Evolutionary conservation across 2,888 invertebrate species (phyloP).

Genomic region (Ochropleura leucogaster): DNA sequence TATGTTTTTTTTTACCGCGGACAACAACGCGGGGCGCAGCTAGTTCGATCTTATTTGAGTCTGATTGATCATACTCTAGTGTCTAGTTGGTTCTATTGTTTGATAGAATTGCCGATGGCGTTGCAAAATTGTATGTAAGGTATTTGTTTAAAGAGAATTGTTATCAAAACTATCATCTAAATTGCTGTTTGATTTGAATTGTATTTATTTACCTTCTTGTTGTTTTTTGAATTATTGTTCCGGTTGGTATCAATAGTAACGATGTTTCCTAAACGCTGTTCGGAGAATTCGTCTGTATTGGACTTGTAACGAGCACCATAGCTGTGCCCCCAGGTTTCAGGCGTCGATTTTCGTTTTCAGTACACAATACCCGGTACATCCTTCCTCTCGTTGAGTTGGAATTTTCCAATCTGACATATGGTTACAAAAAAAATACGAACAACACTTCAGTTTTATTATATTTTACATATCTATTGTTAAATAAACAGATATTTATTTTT

Average conservation of each 20-base stretch:
- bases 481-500: too few relatives aligned
- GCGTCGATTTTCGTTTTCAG: neutral
- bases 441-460: too few relatives aligned
- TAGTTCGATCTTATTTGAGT: conserved; percentile 18
- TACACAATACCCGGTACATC: too few relatives aligned
- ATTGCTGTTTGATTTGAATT: conserved; percentile 29
- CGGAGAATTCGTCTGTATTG: neutral
- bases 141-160: conserved; percentile 36
- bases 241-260: conserved; percentile 5
- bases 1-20: too few relatives aligned
- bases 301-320: neutral
- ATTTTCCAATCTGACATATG: too few relatives aligned
- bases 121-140: conserved; percentile 41
- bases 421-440: too few relatives aligned
- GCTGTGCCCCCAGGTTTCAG: neutral
- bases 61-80: conserved; percentile 39
- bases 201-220: conserved; percentile 5
- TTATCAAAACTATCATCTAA: conserved; percentile 42
- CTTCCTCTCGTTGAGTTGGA: too few relatives aligned
- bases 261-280: neutral
- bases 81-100: conserved; percentile 52
- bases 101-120: conserved; percentile 43
- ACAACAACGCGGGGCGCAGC: too few relatives aligned
- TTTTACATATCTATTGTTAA: too few relatives aligned
- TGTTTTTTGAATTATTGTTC: conserved; percentile 38